Percentiles rank a stretch among this genome's conserved stretches.
phyloP scores from a whole-genome alignment of 2,113 vertebrate species.

The Rhodinocichla rosea region DNA sequence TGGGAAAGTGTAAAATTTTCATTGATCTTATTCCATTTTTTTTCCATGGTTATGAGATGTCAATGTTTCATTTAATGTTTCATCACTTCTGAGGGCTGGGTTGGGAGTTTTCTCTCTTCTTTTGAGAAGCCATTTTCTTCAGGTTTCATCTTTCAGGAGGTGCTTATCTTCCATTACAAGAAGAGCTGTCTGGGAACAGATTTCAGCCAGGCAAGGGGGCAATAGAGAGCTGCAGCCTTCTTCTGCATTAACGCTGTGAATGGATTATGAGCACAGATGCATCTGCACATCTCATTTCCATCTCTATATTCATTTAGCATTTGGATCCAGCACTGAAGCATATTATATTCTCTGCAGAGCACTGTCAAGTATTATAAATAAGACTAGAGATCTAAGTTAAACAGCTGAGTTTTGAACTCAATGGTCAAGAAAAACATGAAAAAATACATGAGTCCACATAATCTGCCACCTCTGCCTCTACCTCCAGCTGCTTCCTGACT shows the following conservation, averaged over 20 bases:
- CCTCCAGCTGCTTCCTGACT: background rate
- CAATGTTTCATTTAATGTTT: background rate
- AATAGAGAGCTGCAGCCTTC: background rate
- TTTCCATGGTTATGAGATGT: background rate
- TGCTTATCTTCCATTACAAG: background rate
- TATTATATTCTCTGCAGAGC: background rate
- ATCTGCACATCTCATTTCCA: background rate
- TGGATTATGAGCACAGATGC: background rate
- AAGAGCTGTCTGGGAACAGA: background rate
- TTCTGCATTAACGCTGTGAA: background rate
- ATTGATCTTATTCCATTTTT: background rate
- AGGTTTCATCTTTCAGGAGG: background rate
- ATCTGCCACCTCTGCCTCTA: background rate
- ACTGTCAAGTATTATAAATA: background rate
- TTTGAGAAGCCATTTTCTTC: background rate
- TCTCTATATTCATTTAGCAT: background rate
- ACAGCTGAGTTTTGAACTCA: background rate
- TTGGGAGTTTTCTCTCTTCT: background rate
- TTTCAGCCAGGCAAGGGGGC: background rate
- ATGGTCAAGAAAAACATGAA: background rate
- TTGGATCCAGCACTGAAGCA: background rate
- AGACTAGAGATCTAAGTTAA: background rate
- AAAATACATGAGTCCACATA: background rate
- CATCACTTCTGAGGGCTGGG: background rate
- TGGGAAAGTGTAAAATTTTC: background rate